phyloP scores from a whole-genome alignment of 2,113 vertebrate species.

The zebrafish (Danio rerio) region DNA sequence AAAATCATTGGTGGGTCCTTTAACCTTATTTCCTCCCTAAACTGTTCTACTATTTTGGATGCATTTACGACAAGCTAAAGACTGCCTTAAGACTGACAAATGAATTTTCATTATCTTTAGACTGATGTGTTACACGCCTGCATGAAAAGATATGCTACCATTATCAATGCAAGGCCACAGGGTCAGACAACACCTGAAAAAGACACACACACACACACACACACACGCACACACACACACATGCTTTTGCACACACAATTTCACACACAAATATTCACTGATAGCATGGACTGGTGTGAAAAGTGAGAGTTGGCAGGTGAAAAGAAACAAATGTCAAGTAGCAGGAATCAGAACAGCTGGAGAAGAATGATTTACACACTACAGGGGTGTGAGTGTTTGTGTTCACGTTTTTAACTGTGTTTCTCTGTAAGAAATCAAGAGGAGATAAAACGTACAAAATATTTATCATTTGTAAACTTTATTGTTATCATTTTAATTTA shows the following conservation, averaged over 20 bases:
- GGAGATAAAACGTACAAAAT: too few species aligned
- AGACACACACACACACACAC: conserved; percentile 30
- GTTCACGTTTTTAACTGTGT: neutral
- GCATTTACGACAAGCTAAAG: neutral
- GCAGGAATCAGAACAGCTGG: conserved; percentile 61
- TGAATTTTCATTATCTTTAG: conserved; percentile 1
- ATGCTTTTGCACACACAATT: conserved; percentile 15
- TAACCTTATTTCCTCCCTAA: too few species aligned
- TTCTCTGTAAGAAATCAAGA: neutral
- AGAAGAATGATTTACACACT: conserved; percentile 59
- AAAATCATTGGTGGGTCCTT: too few species aligned
- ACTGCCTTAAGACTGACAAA: neutral
- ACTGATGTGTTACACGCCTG: conserved; percentile 42
- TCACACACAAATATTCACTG: conserved; percentile 46
- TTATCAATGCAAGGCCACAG: conserved; percentile 63
- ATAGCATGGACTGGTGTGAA: conserved; percentile 43
- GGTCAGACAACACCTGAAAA: conserved; percentile 57
- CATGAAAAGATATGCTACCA: conserved; percentile 61
- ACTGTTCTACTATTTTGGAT: neutral
- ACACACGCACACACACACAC: conserved; percentile 6
- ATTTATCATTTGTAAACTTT: too few species aligned
- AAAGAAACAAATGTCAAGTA: conserved; percentile 68
- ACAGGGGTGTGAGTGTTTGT: neutral
- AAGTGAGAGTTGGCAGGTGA: conserved; percentile 60
- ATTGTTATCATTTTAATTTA: too few species aligned